phyloP scores from a whole-genome alignment of 2,888 invertebrate genomes.

The Cephus rjabovi region DNA sequence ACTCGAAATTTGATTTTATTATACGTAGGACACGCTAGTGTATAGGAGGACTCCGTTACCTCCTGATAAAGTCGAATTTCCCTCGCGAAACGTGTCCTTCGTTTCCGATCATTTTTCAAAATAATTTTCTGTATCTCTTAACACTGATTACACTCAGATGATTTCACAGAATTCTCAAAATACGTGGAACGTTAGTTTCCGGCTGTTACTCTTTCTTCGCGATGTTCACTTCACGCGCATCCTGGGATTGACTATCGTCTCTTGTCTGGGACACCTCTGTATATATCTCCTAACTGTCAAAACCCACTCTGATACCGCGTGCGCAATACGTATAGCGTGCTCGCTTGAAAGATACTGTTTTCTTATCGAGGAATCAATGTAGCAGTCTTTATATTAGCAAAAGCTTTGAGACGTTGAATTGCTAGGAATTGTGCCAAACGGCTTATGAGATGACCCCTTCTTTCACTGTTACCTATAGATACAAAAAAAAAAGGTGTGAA shows the following conservation, averaged over 20 bases:
- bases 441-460: background rate
- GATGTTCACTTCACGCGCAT: constrained; percentile 5
- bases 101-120: background rate
- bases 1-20: no score
- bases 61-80: background rate
- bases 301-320: background rate
- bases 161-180: background rate
- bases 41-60: background rate
- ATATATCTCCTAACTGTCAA: constrained; percentile 24
- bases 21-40: background rate
- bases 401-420: background rate
- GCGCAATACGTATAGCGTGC: background rate
- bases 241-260: constrained; percentile 32
- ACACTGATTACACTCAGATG: background rate
- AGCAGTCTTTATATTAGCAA: background rate
- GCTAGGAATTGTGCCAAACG: background rate
- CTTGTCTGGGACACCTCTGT: constrained; percentile 26
- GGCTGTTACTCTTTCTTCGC: background rate
- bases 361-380: background rate
- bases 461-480: background rate
- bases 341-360: background rate
- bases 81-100: background rate
- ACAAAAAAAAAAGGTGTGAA: background rate
- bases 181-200: background rate
- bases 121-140: background rate